Evolutionary conservation across 2,888 invertebrate species (phyloP).

Genomic region (Hecatera dysodea): DNA sequence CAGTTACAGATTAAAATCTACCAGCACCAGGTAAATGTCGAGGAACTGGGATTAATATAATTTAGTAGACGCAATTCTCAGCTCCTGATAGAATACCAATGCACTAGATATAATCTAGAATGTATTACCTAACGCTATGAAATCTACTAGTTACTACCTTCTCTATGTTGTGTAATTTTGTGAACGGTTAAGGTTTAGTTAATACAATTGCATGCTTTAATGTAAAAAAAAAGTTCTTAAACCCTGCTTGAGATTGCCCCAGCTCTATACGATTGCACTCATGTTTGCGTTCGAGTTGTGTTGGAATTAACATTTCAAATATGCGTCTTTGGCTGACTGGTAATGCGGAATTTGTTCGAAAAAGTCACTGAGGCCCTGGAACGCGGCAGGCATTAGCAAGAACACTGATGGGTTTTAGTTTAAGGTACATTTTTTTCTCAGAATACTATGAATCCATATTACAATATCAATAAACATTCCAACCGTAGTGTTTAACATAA

Average conservation of each 20-base stretch:
- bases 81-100: slow-evolving; percentile 42
- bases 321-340: too few relatives aligned
- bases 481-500: slow-evolving; percentile 20
- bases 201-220: neutral
- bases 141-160: too few relatives aligned
- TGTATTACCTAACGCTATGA: slow-evolving; percentile 17
- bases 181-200: slow-evolving; percentile 4
- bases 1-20: slow-evolving; percentile 40
- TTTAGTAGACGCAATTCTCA: slow-evolving; percentile 14
- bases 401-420: too few relatives aligned
- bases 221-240: too few relatives aligned
- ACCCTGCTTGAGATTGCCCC: too few relatives aligned
- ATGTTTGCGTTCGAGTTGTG: too few relatives aligned
- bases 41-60: slow-evolving; percentile 27
- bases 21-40: slow-evolving; percentile 10
- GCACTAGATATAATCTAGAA: slow-evolving; percentile 43
- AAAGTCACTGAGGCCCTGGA: too few relatives aligned
- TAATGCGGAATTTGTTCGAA: too few relatives aligned
- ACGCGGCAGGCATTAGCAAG: too few relatives aligned
- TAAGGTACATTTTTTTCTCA: neutral
- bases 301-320: too few relatives aligned
- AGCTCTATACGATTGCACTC: too few relatives aligned
- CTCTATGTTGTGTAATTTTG: slow-evolving; percentile 22
- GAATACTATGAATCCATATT: neutral
- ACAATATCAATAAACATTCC: slow-evolving; percentile 23